These are phyloP conservation scores for Lithophane semibrunnea DNA, from an alignment of 2,888 invertebrate genomes.

Conservation along the genomic window DNA sequence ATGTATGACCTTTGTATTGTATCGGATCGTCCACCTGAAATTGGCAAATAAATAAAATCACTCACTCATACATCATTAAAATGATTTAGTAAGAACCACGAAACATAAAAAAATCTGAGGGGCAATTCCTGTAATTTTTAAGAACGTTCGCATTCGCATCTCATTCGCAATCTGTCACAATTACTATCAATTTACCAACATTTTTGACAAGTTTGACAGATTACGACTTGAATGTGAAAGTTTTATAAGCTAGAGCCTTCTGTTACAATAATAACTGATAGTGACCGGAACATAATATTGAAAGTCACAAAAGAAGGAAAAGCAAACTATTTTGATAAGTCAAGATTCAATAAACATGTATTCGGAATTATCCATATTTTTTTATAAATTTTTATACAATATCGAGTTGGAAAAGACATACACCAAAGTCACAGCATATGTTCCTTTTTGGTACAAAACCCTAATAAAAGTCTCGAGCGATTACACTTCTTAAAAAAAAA, in stretches of 20 bases:
- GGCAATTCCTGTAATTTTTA: no score
- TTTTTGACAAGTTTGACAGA: no score
- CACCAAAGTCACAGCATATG: background rate
- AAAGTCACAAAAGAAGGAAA: background rate
- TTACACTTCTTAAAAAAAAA: background rate
- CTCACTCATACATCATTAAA: background rate
- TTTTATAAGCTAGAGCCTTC: no score
- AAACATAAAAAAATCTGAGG: no score
- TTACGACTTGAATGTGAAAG: no score
- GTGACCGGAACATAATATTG: background rate
- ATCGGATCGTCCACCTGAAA: conserved; percentile 92
- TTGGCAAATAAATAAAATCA: background rate
- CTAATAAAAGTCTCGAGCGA: background rate
- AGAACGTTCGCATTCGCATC: no score
- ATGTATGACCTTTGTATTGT: conserved; percentile 95
- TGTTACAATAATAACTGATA: background rate
- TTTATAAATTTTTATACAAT: background rate
- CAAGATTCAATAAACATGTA: background rate
- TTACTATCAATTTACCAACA: no score
- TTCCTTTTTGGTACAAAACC: background rate
- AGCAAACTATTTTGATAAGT: background rate
- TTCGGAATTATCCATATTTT: background rate
- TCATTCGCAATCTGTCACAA: no score
- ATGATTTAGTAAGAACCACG: background rate
- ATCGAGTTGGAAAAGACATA: background rate